These are phyloP conservation scores for Apis florea DNA, from an alignment of 1,140 invertebrate genomes.

Conservation along the genomic window DNA sequence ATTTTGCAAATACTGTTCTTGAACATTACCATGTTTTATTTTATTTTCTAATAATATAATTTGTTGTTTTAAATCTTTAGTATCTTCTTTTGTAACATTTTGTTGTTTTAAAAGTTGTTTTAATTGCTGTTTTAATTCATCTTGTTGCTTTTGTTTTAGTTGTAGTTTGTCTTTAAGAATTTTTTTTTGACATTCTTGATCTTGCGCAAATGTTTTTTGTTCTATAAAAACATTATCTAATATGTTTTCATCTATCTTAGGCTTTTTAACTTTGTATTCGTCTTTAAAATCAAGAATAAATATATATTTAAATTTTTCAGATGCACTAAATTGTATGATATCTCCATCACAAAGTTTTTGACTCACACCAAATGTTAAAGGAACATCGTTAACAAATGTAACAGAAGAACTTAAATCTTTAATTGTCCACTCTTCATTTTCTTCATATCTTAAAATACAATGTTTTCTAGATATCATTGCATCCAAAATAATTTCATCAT, in stretches of 20 bases:
- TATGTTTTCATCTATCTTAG: slow-evolving; percentile 71
- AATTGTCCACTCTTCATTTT: slow-evolving; percentile 71
- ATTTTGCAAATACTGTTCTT: slow-evolving; percentile 78
- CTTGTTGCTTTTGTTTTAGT: slow-evolving; percentile 79
- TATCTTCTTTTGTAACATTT: slow-evolving; percentile 73
- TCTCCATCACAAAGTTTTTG: slow-evolving; percentile 76
- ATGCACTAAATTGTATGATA: slow-evolving; percentile 77
- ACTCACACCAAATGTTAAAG: slow-evolving; percentile 70
- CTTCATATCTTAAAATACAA: slow-evolving; percentile 76
- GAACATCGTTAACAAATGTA: slow-evolving; percentile 79
- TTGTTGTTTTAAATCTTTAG: slow-evolving; percentile 73
- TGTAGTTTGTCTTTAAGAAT: slow-evolving; percentile 77
- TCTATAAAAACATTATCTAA: slow-evolving; percentile 75
- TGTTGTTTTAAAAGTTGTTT: slow-evolving; percentile 76
- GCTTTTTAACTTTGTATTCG: slow-evolving; percentile 71
- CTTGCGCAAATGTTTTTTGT: slow-evolving; percentile 80
- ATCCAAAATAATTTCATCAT: slow-evolving; percentile 78
- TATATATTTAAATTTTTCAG: slow-evolving; percentile 77
- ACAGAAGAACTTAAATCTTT: slow-evolving; percentile 79
- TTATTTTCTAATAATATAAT: slow-evolving; percentile 76
- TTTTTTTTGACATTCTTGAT: slow-evolving; percentile 77
- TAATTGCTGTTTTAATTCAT: slow-evolving; percentile 77
- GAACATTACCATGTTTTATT: slow-evolving; percentile 78
- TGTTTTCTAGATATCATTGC: slow-evolving; percentile 81
- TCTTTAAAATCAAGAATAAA: slow-evolving; percentile 69